Conservation (phyloP, 2,888 invertebrate species). For the Phengaris alcon region DNA sequence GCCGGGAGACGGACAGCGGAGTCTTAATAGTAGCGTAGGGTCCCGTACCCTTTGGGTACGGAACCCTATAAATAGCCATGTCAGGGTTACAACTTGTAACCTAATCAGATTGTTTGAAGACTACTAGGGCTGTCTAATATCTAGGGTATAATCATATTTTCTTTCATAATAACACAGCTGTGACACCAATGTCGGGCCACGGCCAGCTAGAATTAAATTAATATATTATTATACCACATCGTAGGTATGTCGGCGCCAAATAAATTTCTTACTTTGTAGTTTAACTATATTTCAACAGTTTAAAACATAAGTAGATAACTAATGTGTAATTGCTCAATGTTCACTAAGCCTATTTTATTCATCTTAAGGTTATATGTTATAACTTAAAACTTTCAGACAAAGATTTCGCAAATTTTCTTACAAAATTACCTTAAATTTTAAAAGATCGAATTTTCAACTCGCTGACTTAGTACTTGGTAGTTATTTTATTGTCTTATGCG, state of each 20-base stretch:
- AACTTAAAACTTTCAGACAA: not conserved
- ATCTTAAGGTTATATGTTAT: not conserved
- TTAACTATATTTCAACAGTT: not conserved
- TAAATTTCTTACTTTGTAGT: not conserved
- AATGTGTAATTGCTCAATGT: not conserved
- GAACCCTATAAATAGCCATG: not conserved
- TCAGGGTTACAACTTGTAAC: not conserved
- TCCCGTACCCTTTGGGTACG: too few species aligned
- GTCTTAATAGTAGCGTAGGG: too few species aligned
- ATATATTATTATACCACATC: conserved; percentile 1
- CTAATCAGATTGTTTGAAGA: conserved; percentile 22
- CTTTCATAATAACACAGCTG: not conserved
- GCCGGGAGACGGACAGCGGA: too few species aligned
- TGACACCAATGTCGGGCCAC: conserved; percentile 19
- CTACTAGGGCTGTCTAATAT: conserved; percentile 7
- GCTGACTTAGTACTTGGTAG: conserved; percentile 30
- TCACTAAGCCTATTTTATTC: not conserved
- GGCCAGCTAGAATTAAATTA: not conserved
- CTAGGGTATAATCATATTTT: conserved; percentile 15
- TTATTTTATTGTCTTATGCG: conserved; percentile 31
- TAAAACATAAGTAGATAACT: not conserved
- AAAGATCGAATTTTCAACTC: not conserved
- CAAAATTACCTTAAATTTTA: conserved; percentile 1
- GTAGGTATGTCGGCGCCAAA: not conserved
- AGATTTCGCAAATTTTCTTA: not conserved